Evolutionary conservation across 2,888 invertebrate species (phyloP), one percentile per base, ranked within the genome.

Genomic region (Allolobophora icterica): DNA sequence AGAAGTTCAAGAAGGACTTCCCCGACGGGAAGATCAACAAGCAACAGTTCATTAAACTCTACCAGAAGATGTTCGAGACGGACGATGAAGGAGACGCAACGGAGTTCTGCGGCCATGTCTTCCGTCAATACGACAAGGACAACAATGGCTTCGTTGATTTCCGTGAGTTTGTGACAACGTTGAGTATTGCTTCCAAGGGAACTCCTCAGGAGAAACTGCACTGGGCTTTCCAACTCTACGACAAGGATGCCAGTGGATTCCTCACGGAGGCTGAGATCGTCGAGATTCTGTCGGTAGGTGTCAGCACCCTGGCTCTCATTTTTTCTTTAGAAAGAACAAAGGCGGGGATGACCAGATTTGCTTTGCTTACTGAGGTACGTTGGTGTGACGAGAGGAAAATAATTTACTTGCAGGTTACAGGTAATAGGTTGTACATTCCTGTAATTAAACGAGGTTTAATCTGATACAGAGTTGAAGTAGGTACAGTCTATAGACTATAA

Each of bases 171-270:
- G 89, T 91, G 34, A 33, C 33, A 30, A 91, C 91, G n/a, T 89
- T 91, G 45, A 91, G 58, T 38, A 52, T 91, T 38, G 89, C 91
- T 6, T 34, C 91, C 21, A 91, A 38, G 30, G 90, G 91, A 42
- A 45, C 89, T 24, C 71, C 34, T 0, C 84, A 91, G 30, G 92
- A 92, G 91, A 91, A 91, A 45, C 89, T 92, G 17, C 89, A 83
- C 33, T 92, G 92, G 92, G 89, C 91, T 13, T 92, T 92, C 90
- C 87, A 91, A 35, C 71, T 92, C 30, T 92, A 92, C 90, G 92
- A 92, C 90, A 83, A 89, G 84, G 91, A 92, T 90, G 19, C 11
- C n/a, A 90, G 91, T 34, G 92, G 92, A 38, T 89, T 45, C 45
- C 89, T 92, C 33, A 33, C 89, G 0, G 83, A 90, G 38, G 45